Evolutionary conservation across 1,140 invertebrate genomes (phyloP), one percentile per base, ranked within the genome.

Genomic region (Saccostrea cuccullata): DNA sequence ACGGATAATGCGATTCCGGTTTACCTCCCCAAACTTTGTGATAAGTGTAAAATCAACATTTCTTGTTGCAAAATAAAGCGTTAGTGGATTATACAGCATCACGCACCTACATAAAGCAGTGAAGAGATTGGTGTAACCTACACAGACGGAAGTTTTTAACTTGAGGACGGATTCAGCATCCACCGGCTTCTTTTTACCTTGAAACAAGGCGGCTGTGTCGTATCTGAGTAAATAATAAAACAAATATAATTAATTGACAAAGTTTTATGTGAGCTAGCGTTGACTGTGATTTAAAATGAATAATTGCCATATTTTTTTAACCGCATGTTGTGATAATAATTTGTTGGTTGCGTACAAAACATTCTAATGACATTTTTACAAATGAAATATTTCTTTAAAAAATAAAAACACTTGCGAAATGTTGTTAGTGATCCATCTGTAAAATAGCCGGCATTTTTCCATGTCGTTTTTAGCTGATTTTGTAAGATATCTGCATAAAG

Each of bases 41-140:
- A 47, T 8, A 5, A 9, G 47, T 6, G 47, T 47, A 47, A 8
- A 47, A 9, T 47, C 47, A 47, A 47, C 5, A 47, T 47, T 6
- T 47, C 47, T 47, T 47, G 47, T 47, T 47, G 47, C 47, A 47
- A 60, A 55, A 55, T 60, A 8, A 58, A n/a, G 30, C 23, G 36
- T 85, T 60, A 60, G 84, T 36, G n/a, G 15, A 17, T 23, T 60
- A 40, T 26, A 58, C 26, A 58, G 30, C 30, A 26, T 20, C 84
- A 85, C 84, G 55, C 82, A 92, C 91, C 89, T 89, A 85, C 91
- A 92, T 12, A 92, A 60, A 17, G 89, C 89, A 30, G 90, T 89
- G 56, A 92, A 92, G 12, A 92, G 70, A 82, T 92, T 92, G 26
- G 91, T 60, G 56, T 91, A 92, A 6, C 91, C 91, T 64, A 85